phyloP scores from a whole-genome alignment of 2,113 vertebrate species.

The Empidonax alnorum region DNA sequence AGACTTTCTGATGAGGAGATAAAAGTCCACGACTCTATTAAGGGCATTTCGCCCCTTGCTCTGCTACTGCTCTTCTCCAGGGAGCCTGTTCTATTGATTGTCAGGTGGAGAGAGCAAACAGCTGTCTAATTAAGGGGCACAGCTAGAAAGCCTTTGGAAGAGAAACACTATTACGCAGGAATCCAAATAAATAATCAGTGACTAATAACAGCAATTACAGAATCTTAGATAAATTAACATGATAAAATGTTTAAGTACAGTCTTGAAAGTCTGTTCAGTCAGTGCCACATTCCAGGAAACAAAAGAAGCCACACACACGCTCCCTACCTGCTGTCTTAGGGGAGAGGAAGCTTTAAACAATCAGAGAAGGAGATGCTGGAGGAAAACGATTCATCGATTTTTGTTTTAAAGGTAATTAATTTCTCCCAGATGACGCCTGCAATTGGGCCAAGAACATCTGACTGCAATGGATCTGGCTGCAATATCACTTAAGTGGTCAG shows the following conservation, averaged over 20 bases:
- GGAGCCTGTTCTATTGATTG: slow-evolving; percentile 18
- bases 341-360: background rate
- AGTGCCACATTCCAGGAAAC: background rate
- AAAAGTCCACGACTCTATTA: background rate
- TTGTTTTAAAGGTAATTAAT: background rate
- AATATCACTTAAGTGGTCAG: background rate
- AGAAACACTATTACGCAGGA: background rate
- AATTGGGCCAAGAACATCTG: background rate
- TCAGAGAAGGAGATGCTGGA: background rate
- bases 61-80: background rate
- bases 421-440: background rate
- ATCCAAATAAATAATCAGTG: slow-evolving; percentile 31
- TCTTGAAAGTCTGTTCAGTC: background rate
- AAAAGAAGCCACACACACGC: background rate
- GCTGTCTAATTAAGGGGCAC: slow-evolving; percentile 3
- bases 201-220: slow-evolving; percentile 7
- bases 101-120: slow-evolving; percentile 6
- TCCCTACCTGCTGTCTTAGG: background rate
- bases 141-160: background rate
- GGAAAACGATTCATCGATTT: background rate
- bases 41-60: background rate
- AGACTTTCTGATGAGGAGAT: slow-evolving; percentile 14
- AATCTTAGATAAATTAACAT: background rate
- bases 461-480: background rate
- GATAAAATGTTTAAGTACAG: background rate